Evolutionary conservation across 2,888 invertebrate species (phyloP).

Genomic region (Caenorhabditis sp.): DNA sequence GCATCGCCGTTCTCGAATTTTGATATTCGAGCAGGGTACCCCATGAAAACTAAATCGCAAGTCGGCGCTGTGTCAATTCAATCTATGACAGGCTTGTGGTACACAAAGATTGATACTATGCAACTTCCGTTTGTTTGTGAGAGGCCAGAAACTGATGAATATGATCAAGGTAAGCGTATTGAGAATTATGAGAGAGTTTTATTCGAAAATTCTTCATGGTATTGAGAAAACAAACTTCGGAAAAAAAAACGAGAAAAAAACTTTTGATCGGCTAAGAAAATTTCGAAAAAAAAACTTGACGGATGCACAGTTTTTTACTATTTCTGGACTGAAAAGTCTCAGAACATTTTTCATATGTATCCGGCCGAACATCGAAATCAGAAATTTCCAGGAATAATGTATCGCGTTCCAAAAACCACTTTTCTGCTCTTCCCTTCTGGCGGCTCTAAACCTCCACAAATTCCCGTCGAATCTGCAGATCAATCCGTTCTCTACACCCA

Average conservation of each 20-base stretch:
- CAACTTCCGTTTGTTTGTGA: conserved; percentile 31
- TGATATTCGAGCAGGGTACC: conserved; percentile 18
- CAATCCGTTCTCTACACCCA: conserved; percentile 17
- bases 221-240: too few species aligned
- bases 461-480: conserved; percentile 24
- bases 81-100: conserved; percentile 27
- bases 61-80: conserved; percentile 32
- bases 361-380: too few species aligned
- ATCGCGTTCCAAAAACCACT: conserved; percentile 25
- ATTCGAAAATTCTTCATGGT: background rate
- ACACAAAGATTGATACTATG: conserved; percentile 28
- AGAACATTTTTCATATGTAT: background rate
- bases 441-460: conserved; percentile 14
- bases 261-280: too few species aligned
- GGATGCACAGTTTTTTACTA: too few species aligned
- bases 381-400: conserved; percentile 19
- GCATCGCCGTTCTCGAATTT: conserved; percentile 30
- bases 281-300: too few species aligned
- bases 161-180: conserved; percentile 19
- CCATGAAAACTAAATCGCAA: conserved; percentile 34
- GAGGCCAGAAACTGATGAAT: conserved; percentile 9
- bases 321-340: background rate
- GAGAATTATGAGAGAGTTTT: too few species aligned
- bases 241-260: too few species aligned
- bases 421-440: conserved; percentile 19